A percentile compares a stretch with the other conserved stretches of the same genome.
Conservation (phyloP, 2,113 vertebrate genomes). For the Pomatostomus ruficeps region DNA sequence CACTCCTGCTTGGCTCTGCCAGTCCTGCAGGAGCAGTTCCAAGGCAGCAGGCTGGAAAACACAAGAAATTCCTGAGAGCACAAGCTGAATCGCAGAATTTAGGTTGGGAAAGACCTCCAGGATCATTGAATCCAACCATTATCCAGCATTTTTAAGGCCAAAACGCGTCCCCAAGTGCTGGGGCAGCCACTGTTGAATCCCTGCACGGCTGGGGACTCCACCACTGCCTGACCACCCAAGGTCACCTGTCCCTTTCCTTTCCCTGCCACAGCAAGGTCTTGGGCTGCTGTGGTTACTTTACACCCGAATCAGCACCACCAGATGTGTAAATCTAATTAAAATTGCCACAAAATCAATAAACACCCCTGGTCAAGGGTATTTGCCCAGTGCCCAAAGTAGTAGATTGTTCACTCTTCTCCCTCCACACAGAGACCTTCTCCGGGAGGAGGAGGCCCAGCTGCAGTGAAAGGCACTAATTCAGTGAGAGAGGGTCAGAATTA, state of each 20-base stretch:
- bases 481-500: not conserved
- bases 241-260: not conserved
- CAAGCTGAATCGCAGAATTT: not conserved
- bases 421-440: not conserved
- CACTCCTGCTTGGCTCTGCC: not conserved
- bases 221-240: not conserved
- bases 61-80: not conserved
- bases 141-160: not conserved
- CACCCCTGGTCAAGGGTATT: not conserved
- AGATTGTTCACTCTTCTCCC: not conserved
- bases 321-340: not conserved
- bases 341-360: not conserved
- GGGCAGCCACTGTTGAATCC: not conserved
- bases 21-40: not conserved
- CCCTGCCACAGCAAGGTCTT: not conserved
- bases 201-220: not conserved
- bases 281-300: not conserved
- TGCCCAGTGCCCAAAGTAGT: not conserved
- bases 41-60: not conserved
- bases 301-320: not conserved
- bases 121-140: not conserved
- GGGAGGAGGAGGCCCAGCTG: not conserved
- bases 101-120: not conserved
- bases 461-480: not conserved
- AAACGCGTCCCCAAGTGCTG: not conserved